Conservation (phyloP, 2,113 vertebrate species). For the Esox niger region DNA sequence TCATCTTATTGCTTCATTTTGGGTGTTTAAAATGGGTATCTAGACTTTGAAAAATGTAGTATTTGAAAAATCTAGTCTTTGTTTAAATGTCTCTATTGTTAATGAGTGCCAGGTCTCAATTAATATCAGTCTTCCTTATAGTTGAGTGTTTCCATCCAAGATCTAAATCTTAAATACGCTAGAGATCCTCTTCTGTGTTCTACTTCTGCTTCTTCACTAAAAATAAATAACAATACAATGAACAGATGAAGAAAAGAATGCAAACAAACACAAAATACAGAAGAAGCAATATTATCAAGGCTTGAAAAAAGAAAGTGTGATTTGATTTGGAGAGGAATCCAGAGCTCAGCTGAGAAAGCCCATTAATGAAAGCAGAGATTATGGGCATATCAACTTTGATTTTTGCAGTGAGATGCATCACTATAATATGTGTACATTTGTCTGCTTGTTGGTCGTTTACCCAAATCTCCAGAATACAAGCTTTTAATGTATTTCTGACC, state of each 20-base stretch:
- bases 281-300: constrained; percentile 25
- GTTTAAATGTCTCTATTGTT: background rate
- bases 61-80: constrained; percentile 31
- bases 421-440: background rate
- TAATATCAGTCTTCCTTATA: background rate
- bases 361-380: constrained; percentile 34
- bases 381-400: constrained; percentile 23
- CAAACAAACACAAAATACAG: constrained; percentile 22
- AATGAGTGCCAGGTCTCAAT: background rate
- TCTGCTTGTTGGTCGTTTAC: background rate
- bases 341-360: constrained; percentile 10
- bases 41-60: too few species aligned
- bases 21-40: too few species aligned
- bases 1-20: too few species aligned
- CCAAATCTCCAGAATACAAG: background rate
- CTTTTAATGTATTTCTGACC: too few species aligned
- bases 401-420: constrained; percentile 25
- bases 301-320: constrained; percentile 36
- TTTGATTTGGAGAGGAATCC: constrained; percentile 29
- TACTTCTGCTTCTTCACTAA: constrained; percentile 19
- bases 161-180: background rate
- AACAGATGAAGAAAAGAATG: constrained; percentile 7
- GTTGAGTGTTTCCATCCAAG: background rate
- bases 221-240: constrained; percentile 13
- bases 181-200: constrained; percentile 15